phyloP scores from a whole-genome alignment of 2,888 invertebrate genomes.

The Mycalesis mineus region DNA sequence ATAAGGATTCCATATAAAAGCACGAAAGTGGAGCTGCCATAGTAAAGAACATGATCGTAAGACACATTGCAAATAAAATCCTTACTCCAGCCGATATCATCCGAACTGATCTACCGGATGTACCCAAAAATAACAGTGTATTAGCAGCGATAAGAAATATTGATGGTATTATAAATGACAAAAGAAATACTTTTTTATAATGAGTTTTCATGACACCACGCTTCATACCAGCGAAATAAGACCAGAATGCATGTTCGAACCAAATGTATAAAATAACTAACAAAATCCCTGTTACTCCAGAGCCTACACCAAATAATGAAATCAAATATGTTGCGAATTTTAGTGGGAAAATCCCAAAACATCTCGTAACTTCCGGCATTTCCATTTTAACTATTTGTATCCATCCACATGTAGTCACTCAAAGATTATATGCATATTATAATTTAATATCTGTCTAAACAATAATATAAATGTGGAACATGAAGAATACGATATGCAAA shows the following conservation, averaged over 20 bases:
- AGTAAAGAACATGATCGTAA: no score
- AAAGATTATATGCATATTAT: no score
- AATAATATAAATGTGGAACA: no score
- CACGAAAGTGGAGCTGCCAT: no score
- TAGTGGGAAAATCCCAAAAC: constrained; percentile 40
- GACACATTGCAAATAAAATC: no score
- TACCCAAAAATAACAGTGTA: constrained; percentile 38
- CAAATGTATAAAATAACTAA: constrained; percentile 42
- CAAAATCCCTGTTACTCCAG: constrained; percentile 38
- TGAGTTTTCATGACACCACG: constrained; percentile 30
- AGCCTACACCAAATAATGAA: constrained; percentile 38
- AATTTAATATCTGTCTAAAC: no score
- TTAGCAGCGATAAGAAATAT: constrained; percentile 36
- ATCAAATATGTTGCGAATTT: constrained; percentile 43
- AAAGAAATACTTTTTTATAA: constrained; percentile 39
- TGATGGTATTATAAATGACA: constrained; percentile 36
- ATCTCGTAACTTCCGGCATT: constrained; percentile 38
- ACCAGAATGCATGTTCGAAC: constrained; percentile 35
- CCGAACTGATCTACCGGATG: constrained; percentile 10
- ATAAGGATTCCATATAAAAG: no score
- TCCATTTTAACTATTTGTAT: background rate
- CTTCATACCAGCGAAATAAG: constrained; percentile 6
- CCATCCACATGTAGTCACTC: no score
- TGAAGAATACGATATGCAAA: no score
- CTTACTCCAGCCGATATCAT: background rate